Evolutionary conservation across 2,888 invertebrate genomes (phyloP).

Genomic region (Tachystola acroxantha): DNA sequence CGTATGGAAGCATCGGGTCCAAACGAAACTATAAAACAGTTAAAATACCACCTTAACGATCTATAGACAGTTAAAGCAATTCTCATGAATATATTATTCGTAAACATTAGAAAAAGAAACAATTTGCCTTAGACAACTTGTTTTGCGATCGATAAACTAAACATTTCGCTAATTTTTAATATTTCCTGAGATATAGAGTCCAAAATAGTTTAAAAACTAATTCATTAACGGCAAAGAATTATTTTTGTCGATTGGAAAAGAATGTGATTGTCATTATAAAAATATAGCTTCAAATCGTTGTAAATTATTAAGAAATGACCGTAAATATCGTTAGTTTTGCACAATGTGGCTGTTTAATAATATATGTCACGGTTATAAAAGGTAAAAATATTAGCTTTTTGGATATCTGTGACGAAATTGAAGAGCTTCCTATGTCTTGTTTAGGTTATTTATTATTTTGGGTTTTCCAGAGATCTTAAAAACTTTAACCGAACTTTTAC

Average conservation of each 20-base stretch:
- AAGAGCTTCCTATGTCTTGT: conserved; percentile 5
- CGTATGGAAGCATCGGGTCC: conserved; percentile 46
- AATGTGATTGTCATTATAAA: conserved; percentile 27
- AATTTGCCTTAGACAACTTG: conserved; percentile 29
- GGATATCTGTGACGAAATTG: conserved; percentile 4
- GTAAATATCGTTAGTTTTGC: conserved; percentile 10
- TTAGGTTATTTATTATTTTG: conserved; percentile 7
- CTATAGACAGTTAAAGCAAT: conserved; percentile 50
- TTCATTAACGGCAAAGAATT: conserved; percentile 2
- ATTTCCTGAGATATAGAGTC: conserved; percentile 9
- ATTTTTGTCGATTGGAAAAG: conserved; percentile 8
- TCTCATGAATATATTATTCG: conserved; percentile 60
- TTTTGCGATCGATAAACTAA: conserved; percentile 5
- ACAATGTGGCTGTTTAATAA: conserved; percentile 9
- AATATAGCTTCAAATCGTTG: conserved; percentile 18
- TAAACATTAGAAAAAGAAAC: conserved; percentile 50
- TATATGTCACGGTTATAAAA: conserved; percentile 10
- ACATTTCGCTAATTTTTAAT: conserved; percentile 5
- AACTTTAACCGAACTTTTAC: neutral
- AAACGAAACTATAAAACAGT: conserved; percentile 52
- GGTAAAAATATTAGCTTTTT: conserved; percentile 6
- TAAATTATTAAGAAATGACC: conserved; percentile 25
- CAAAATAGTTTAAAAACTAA: conserved; percentile 8
- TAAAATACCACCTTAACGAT: conserved; percentile 54
- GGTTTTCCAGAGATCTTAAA: neutral